Base-by-base conservation (phyloP, 1,140 invertebrate genomes). In the Elymnias hypermnestra region DNA sequence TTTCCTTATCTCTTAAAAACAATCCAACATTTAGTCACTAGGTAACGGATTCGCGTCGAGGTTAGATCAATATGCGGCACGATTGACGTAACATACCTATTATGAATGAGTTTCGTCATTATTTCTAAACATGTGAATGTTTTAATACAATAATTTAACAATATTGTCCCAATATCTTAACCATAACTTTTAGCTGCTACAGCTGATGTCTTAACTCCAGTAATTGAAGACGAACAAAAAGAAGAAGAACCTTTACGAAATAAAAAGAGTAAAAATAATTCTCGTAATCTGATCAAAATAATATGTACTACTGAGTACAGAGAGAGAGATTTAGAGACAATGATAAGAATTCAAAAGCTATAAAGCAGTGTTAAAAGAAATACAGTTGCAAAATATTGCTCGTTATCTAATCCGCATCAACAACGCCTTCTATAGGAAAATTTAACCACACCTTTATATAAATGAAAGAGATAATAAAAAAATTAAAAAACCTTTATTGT, bases 401-500 rank as follows among this genome's bases (percentile, higher is more conserved):
- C n/a, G 29, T 60, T 56, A 67, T 64, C 58, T 65, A 58, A 63
- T 65, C 62, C 10, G 36, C 31, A 14, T 15, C 19, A 21, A 41
- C 29, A 48, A 49, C 44, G 37, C 54, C 51, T 57, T 43, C 53
- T 51, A 25, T 8, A 36, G 42, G 23, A 49, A 23, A 14, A 25
- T 40, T 19, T 25, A 21, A 55, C 56, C 61, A 60, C 42, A 51
- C 66, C 65, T 57, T 42, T 15, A 8, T 37, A 21, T 13, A 45
- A 53, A 46, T 60, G 56, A 63, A 62, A 52, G 58, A 58, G 55
- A 41, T 22, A 17, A 36, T 49, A 60, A 57, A 59, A 60, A 68
- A 69, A 62, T 63, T 64, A 45, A 76, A 73, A 73, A 60, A 54
- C 37, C 52, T 74, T 68, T 72, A 76, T 70, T 78, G 61, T 18